Evolutionary conservation across 2,888 invertebrate genomes (phyloP).

Genomic region (Acleris cristana): DNA sequence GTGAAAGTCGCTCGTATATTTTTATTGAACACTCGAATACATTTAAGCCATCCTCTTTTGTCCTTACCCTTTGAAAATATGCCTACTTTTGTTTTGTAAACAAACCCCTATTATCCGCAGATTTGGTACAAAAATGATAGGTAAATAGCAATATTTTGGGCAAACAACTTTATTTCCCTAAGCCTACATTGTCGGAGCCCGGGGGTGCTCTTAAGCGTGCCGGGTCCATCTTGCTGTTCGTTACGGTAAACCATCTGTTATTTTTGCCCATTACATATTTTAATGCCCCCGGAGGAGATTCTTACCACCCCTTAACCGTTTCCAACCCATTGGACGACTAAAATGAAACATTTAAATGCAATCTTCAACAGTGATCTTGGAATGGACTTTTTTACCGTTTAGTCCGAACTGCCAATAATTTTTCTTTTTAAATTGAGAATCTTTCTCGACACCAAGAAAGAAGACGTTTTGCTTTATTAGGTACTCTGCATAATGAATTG

Average conservation of each 20-base stretch:
- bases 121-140: conserved; percentile 77
- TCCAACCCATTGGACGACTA: conserved; percentile 71
- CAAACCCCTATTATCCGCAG: conserved; percentile 73
- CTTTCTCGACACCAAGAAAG: conserved; percentile 17
- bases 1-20: conserved; percentile 13
- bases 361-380: conserved; percentile 56
- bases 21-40: conserved; percentile 15
- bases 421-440: conserved; percentile 43
- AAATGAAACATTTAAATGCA: conserved; percentile 75
- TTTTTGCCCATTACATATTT: conserved; percentile 80
- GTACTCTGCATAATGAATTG: conserved; percentile 13
- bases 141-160: conserved; percentile 80
- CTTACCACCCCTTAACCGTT: conserved; percentile 65
- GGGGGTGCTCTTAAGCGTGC: conserved; percentile 61
- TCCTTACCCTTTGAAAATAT: conserved; percentile 50
- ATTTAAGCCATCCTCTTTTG: conserved; percentile 28
- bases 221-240: conserved; percentile 72
- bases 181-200: conserved; percentile 68
- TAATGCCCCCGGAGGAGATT: conserved; percentile 70
- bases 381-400: conserved; percentile 42
- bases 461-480: background rate
- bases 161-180: conserved; percentile 76
- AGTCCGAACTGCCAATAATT: conserved; percentile 46
- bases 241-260: conserved; percentile 78
- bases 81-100: conserved; percentile 65